phyloP scores from a whole-genome alignment of 2,888 invertebrate genomes.

The Rhodophaea formosa region DNA sequence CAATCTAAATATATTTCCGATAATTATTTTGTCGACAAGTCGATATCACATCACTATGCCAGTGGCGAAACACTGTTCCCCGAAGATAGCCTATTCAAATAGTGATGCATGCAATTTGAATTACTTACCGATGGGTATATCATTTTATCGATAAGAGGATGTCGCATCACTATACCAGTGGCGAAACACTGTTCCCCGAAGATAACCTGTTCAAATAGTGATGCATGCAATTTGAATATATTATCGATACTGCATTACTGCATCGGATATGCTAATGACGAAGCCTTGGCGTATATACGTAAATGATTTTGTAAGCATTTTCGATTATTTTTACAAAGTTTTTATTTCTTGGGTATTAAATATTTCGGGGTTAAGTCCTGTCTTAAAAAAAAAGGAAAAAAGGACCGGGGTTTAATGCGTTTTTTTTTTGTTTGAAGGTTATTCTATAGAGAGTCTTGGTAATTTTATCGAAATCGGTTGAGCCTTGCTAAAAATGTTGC shows the following conservation, averaged over 20 bases:
- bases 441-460: too few species aligned
- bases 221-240: slow-evolving; percentile 34
- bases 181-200: slow-evolving; percentile 26
- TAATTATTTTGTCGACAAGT: too few species aligned
- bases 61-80: slow-evolving; percentile 24
- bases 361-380: too few species aligned
- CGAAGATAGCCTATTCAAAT: slow-evolving; percentile 31
- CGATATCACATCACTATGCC: slow-evolving; percentile 15
- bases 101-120: slow-evolving; percentile 34
- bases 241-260: slow-evolving; percentile 26
- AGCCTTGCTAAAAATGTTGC: too few species aligned
- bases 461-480: too few species aligned
- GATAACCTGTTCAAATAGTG: slow-evolving; percentile 36
- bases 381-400: too few species aligned
- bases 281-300: not conserved
- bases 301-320: not conserved
- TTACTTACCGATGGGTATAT: slow-evolving; percentile 30
- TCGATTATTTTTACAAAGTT: too few species aligned
- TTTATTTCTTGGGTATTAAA: too few species aligned
- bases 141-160: slow-evolving; percentile 8
- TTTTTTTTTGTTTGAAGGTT: too few species aligned
- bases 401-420: too few species aligned
- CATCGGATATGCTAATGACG: slow-evolving; percentile 12
- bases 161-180: slow-evolving; percentile 20
- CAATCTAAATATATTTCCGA: too few species aligned